Conservation (phyloP, 2,113 vertebrate genomes). For the Callopanchax toddi region DNA sequence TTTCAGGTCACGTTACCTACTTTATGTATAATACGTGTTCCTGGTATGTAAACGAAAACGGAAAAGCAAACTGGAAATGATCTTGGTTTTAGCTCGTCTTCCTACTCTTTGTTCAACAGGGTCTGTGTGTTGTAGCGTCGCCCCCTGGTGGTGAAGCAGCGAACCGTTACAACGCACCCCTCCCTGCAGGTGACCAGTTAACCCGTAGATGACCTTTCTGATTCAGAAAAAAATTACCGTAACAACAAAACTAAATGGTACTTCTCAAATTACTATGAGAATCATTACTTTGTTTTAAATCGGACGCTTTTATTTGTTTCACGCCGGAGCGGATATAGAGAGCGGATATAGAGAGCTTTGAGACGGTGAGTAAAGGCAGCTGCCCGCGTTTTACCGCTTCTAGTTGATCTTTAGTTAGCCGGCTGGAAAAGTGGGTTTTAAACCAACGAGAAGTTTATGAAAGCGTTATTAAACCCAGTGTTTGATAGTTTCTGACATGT, state of each 20-base stretch:
- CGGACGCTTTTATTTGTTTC: not conserved
- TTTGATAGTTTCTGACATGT: not conserved
- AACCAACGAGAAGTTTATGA: not conserved
- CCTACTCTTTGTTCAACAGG: not conserved
- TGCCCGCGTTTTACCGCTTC: not conserved
- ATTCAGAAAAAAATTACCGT: not conserved
- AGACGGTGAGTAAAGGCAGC: slow-evolving; percentile 44
- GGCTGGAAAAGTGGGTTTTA: too few species aligned
- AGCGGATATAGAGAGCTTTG: too few species aligned
- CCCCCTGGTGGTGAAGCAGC: slow-evolving; percentile 15
- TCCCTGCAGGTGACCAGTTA: slow-evolving; percentile 1
- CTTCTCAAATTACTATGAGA: not conserved
- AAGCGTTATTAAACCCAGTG: rapidly evolving
- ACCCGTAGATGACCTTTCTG: slow-evolving; percentile 28
- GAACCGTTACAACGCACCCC: not conserved
- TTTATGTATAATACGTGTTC: too few species aligned
- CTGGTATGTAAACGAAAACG: not conserved
- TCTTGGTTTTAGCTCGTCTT: not conserved
- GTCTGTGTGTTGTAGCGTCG: not conserved
- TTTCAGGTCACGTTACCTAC: too few species aligned
- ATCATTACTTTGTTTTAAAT: rapidly evolving
- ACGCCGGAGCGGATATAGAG: not conserved
- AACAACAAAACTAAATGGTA: rapidly evolving
- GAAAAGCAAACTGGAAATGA: not conserved
- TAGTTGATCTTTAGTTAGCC: not conserved